phyloP scores from a whole-genome alignment of 2,888 invertebrate species.

The Escarpia spicata region DNA sequence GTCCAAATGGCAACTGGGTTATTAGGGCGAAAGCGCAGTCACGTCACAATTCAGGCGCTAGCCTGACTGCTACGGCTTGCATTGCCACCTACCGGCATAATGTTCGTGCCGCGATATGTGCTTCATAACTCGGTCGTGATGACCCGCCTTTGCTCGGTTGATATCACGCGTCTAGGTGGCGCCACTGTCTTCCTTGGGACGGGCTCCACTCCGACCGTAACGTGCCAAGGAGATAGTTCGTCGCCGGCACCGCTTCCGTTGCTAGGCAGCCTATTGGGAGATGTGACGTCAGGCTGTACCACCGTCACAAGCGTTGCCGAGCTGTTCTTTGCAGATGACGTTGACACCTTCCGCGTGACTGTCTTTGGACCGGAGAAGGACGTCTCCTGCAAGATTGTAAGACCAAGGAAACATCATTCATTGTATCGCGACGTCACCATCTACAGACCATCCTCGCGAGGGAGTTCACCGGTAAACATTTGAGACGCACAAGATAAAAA shows the following conservation, averaged over 20 bases:
- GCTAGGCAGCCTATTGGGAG: not conserved
- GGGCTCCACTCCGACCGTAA: conserved; percentile 19
- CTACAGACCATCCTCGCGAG: not conserved
- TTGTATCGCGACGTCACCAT: not conserved
- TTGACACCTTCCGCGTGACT: conserved; percentile 47
- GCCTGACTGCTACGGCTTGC: not conserved
- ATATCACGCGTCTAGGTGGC: conserved; percentile 20
- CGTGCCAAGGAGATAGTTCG: conserved; percentile 50
- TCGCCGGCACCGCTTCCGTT: conserved; percentile 29
- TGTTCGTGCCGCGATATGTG: not conserved
- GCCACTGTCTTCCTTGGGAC: not conserved
- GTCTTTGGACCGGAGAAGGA: conserved; percentile 50
- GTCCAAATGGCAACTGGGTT: not conserved
- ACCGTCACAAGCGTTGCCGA: conserved; percentile 20
- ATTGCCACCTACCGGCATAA: not conserved
- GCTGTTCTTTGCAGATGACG: conserved; percentile 35
- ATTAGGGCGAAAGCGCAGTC: not conserved
- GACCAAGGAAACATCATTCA: not conserved
- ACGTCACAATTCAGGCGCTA: not conserved
- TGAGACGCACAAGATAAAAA: not conserved
- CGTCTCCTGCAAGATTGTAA: conserved; percentile 47
- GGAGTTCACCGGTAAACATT: not conserved
- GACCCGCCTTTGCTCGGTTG: conserved; percentile 48
- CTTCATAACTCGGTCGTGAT: conserved; percentile 53
- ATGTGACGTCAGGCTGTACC: conserved; percentile 24